Conservation (phyloP, 2,113 vertebrate genomes). For the Lucifuga dentata region DNA sequence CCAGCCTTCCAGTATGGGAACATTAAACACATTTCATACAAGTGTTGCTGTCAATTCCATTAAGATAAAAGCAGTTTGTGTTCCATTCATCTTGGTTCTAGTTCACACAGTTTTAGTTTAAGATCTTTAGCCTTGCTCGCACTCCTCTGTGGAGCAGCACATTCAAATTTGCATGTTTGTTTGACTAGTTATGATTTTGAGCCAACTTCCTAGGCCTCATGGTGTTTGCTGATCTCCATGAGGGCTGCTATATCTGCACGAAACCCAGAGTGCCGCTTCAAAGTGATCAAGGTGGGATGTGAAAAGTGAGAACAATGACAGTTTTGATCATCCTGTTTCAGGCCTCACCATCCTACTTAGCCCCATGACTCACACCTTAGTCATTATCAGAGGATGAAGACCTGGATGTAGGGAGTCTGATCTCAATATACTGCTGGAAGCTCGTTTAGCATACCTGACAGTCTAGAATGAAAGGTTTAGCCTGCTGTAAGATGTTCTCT, state of each 20-base stretch:
- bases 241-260: slow-evolving; percentile 4
- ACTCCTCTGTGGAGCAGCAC: not conserved
- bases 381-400: not conserved
- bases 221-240: slow-evolving; percentile 8
- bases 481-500: no score
- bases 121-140: not conserved
- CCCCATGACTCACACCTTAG: not conserved
- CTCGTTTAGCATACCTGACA: no score
- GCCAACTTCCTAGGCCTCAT: not conserved
- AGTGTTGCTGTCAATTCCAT: slow-evolving; percentile 45
- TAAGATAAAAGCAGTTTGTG: slow-evolving; percentile 32
- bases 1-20: slow-evolving; percentile 41
- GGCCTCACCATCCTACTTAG: not conserved
- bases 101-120: slow-evolving; percentile 1
- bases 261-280: not conserved
- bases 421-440: no score
- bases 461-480: no score
- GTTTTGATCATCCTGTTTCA: not conserved
- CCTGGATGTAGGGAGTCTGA: not conserved
- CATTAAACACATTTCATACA: slow-evolving; percentile 42
- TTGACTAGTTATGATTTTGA: slow-evolving; percentile 4
- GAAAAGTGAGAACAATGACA: not conserved
- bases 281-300: no score
- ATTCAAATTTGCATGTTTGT: not conserved
- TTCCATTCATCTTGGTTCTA: not conserved